Conservation (phyloP, 1,140 invertebrate species). For the Caerostris darwini region DNA sequence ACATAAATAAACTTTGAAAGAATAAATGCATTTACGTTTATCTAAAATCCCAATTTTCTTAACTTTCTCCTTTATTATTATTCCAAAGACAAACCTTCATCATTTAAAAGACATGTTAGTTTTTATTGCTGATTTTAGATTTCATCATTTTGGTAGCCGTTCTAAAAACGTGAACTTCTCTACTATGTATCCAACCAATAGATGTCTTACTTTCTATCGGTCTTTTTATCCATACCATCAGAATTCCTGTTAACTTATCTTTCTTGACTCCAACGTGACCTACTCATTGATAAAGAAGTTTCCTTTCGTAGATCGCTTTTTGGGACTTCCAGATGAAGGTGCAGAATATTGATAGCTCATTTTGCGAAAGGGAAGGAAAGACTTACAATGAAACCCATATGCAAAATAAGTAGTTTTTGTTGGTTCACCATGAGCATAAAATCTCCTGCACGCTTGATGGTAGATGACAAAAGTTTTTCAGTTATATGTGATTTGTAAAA, state of each 20-base stretch:
- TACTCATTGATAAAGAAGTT: conserved; percentile 28
- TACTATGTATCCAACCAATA: not conserved
- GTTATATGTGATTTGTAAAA: not conserved
- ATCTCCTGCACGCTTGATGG: not conserved
- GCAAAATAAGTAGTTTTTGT: conserved; percentile 13
- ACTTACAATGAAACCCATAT: not conserved
- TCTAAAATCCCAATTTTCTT: not conserved
- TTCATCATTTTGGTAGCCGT: not conserved
- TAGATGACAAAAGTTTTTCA: not conserved
- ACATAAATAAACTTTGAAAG: no score
- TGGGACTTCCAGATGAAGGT: not conserved
- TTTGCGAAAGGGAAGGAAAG: not conserved
- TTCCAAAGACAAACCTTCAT: not conserved
- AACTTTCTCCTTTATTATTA: not conserved
- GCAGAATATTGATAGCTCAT: conserved; percentile 20
- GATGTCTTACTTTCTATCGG: conserved; percentile 23
- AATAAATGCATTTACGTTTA: no score
- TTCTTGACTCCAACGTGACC: conserved; percentile 11
- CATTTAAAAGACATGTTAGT: not conserved
- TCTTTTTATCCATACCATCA: not conserved
- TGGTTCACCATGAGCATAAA: not conserved
- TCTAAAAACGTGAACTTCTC: not conserved
- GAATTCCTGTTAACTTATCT: conserved; percentile 6
- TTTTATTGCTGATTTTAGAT: conserved; percentile 16
- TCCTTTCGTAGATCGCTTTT: conserved; percentile 16